These are phyloP conservation scores for Xestia c-nigrum DNA, from an alignment of 2,888 invertebrate species.

Conservation along the genomic window DNA sequence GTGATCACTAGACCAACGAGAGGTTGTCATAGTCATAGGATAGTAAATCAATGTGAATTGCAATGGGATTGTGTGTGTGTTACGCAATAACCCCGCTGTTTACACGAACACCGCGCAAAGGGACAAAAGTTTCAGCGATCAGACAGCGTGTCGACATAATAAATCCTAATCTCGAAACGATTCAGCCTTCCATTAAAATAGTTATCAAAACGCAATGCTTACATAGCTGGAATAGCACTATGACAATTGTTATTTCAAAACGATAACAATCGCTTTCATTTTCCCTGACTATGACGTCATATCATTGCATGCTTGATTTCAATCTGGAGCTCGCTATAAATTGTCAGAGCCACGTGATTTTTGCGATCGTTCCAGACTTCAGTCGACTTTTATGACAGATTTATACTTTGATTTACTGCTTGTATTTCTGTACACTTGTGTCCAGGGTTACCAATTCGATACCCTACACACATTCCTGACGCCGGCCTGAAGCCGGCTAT, in stretches of 20 bases:
- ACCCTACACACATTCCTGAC: no score
- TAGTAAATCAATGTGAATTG: not conserved
- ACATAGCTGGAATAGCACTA: slow-evolving; percentile 17
- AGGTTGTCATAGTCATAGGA: no score
- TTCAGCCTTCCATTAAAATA: not conserved
- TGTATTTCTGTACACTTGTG: slow-evolving; percentile 18
- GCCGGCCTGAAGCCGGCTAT: not conserved
- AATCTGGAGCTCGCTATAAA: slow-evolving; percentile 50
- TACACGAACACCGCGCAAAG: not conserved
- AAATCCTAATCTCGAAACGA: not conserved
- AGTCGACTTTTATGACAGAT: slow-evolving; percentile 48
- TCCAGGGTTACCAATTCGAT: not conserved
- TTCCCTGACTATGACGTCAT: slow-evolving; percentile 40
- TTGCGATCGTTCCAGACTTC: slow-evolving; percentile 30
- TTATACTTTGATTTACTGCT: slow-evolving; percentile 37
- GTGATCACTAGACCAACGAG: no score
- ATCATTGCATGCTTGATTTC: slow-evolving; percentile 58
- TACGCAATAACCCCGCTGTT: not conserved
- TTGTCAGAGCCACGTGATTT: slow-evolving; percentile 35
- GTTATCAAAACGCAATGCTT: slow-evolving; percentile 1
- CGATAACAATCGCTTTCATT: slow-evolving; percentile 44
- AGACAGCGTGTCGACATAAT: not conserved
- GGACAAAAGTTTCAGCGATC: not conserved
- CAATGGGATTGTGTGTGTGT: not conserved
- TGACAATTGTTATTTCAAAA: slow-evolving; percentile 38